These are phyloP conservation scores for Styela plicata DNA, from an alignment of 23 tunicate species.

Conservation along the genomic window DNA sequence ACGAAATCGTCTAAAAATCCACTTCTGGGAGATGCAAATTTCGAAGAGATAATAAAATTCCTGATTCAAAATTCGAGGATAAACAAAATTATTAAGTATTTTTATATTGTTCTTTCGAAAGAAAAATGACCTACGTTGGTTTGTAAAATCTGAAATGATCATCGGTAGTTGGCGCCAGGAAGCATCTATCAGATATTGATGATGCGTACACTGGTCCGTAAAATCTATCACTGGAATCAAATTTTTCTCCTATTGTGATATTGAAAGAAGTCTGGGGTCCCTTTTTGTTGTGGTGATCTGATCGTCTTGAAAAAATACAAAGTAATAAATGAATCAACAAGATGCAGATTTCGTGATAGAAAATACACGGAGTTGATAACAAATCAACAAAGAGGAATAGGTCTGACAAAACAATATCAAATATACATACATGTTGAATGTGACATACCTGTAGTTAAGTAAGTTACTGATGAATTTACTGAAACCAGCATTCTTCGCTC, in stretches of 20 bases:
- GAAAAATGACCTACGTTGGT: background rate
- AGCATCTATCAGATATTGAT: background rate
- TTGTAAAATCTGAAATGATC: background rate
- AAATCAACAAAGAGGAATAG: no score
- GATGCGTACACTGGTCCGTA: background rate
- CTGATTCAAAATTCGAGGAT: no score
- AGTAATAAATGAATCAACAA: no score
- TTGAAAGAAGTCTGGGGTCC: background rate
- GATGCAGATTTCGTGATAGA: no score
- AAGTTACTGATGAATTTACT: background rate
- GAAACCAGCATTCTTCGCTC: background rate
- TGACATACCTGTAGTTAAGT: background rate
- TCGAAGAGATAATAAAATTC: no score
- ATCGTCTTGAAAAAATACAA: background rate
- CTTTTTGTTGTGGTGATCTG: background rate
- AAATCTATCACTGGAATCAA: background rate
- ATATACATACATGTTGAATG: no score
- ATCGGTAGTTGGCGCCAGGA: background rate
- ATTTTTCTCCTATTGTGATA: background rate
- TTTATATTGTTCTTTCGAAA: no score
- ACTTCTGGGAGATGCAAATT: no score
- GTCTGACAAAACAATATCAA: no score
- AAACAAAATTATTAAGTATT: no score
- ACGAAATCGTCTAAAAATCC: no score
- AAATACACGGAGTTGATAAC: no score